Evolutionary conservation across 1,140 invertebrate genomes (phyloP).

Genomic region (Phymorhynchus buccinoides): DNA sequence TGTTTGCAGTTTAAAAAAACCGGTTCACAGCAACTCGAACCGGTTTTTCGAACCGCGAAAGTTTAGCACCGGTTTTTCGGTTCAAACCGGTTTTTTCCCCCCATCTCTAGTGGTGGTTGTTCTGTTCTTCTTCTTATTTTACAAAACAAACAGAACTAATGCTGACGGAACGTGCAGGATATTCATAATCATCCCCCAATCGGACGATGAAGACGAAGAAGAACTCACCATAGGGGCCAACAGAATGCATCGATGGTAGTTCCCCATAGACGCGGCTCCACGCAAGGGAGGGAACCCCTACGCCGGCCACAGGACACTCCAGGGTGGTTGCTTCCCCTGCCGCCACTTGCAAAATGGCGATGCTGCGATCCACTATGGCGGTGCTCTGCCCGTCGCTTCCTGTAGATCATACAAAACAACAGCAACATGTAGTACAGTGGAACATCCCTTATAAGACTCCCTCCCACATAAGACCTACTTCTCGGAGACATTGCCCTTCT

Average conservation of each 20-base stretch:
- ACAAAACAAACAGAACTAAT: no score
- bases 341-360: not conserved
- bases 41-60: no score
- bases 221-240: constrained; percentile 10
- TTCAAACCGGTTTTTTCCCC: no score
- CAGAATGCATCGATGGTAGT: not conserved
- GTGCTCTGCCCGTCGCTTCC: not conserved
- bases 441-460: no score
- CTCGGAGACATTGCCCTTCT: not conserved
- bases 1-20: no score
- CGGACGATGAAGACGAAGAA: no score
- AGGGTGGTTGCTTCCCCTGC: constrained; percentile 27
- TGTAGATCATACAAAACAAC: not conserved
- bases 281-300: not conserved
- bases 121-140: no score
- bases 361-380: constrained; percentile 30
- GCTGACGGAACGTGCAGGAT: no score
- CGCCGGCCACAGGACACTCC: constrained; percentile 40
- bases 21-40: no score
- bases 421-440: not conserved
- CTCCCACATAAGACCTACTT: not conserved
- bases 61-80: no score
- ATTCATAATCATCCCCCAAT: no score
- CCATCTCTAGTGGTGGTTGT: no score
- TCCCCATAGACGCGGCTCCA: constrained; percentile 37